These are phyloP conservation scores for Eudasyphora cyanicolor DNA, from an alignment of 2,888 invertebrate genomes.

Conservation along the genomic window DNA sequence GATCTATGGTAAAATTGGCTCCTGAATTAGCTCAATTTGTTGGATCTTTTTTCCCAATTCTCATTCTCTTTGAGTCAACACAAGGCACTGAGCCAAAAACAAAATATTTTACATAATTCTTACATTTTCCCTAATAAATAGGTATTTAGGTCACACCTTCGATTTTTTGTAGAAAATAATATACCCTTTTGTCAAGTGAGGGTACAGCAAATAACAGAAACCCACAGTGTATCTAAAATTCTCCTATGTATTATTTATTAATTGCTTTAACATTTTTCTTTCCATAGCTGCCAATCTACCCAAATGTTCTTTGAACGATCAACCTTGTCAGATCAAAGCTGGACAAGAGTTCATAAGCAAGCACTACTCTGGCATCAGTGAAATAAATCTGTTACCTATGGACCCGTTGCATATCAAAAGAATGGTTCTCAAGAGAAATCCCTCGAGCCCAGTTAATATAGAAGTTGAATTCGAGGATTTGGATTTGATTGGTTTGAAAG, in stretches of 20 bases:
- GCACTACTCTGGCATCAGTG: conserved; percentile 70
- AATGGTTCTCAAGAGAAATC: conserved; percentile 72
- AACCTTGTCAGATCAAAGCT: conserved; percentile 65
- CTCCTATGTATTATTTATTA: no score
- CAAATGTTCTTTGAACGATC: conserved; percentile 68
- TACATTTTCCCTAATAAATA: no score
- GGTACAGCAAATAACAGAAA: neutral
- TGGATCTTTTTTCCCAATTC: no score
- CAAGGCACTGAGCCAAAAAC: no score
- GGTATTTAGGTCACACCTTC: no score
- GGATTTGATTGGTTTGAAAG: conserved; percentile 72
- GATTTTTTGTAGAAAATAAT: no score
- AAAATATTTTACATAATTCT: no score
- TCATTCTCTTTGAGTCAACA: no score
- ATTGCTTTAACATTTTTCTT: neutral
- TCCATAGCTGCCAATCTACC: conserved; percentile 68
- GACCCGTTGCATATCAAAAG: conserved; percentile 76
- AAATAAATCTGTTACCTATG: conserved; percentile 71
- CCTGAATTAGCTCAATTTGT: no score
- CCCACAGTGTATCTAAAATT: neutral
- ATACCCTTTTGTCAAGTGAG: no score
- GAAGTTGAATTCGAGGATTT: conserved; percentile 74
- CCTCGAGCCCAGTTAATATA: conserved; percentile 75
- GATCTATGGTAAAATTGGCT: no score
- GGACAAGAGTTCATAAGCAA: conserved; percentile 67